Base-by-base conservation (phyloP, 2,888 invertebrate genomes). In the Limnephilus lunatus region DNA sequence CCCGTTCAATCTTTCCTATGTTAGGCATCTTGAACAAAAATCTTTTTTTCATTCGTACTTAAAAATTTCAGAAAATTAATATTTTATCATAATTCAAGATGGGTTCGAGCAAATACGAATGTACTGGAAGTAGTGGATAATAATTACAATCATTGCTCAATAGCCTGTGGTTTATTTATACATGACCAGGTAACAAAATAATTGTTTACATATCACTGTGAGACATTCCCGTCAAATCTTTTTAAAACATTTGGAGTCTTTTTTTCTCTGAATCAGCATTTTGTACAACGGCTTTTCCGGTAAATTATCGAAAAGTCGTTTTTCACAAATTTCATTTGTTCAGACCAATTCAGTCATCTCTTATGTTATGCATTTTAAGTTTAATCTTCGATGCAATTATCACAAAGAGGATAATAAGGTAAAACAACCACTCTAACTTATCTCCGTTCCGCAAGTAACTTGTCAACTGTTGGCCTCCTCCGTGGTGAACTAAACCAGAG, bases 21-120 rank as follows among this genome's bases (percentile, higher is more conserved):
- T 31, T 32, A 32, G 15, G 83, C 32, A 83, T 83, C 83, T 25
- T 83, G 83, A 83, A 83, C 83, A 83, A 35, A 83, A 32, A 83
- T 31, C 32, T 15, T 32, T 32, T 35, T 15, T 11, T 35, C 25
- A 25, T 25, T n/a, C 9, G 35, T 35, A 25, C 39, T 2, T 19
- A 83, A 83, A 31, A 4, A 83, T 68, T 7, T 83, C 82, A 14
- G 31, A 83, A 35, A 82, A 35, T 35, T 31, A 83, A n/a, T 35
- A 83, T 32, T 35, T 9, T 19, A 83, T 11, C 15, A 35, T 25
- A 35, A 83, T 19, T 15, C 83, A 35, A 83, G 83, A 83, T 83
- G 83, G 83, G 32, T 32, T 32, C 39, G 35, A 83, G 35, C 19
- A 83, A 83, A 25, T 15, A 83, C 35, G 4, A 32, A 82, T 31